Conservation (phyloP, 2,797 vertebrate genomes). For the Pygocentrus nattereri region DNA sequence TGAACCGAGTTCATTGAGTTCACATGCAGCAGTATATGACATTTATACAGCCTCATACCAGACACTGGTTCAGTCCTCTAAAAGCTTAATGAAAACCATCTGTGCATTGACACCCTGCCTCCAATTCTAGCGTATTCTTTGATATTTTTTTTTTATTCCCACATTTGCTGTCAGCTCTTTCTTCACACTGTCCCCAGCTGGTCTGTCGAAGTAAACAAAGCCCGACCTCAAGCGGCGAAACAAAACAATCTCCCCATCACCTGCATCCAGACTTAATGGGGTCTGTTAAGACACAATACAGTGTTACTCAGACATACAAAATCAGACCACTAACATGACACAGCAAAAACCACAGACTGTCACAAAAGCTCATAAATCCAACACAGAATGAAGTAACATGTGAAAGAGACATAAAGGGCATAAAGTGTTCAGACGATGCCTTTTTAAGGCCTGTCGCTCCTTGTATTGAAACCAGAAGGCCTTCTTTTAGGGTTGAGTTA, state of each 20-base stretch:
- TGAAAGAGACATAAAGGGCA: too few relatives aligned
- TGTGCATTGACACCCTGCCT: neutral
- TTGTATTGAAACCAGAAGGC: too few relatives aligned
- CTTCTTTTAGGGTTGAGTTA: too few relatives aligned
- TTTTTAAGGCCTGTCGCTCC: too few relatives aligned
- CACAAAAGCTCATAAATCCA: neutral
- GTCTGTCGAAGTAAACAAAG: conserved; percentile 41
- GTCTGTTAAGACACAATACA: conserved; percentile 11
- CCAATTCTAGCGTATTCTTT: neutral
- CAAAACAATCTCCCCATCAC: conserved; percentile 51
- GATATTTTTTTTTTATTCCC: neutral
- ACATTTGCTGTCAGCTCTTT: neutral
- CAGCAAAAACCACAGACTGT: neutral
- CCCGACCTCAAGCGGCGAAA: conserved; percentile 32
- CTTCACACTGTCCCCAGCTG: conserved; percentile 28
- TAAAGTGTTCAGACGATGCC: too few relatives aligned
- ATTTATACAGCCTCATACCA: neutral
- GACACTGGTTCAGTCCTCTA: neutral
- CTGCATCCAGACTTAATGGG: conserved; percentile 40
- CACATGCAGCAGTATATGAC: neutral
- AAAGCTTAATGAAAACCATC: neutral
- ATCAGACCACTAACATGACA: conserved; percentile 19
- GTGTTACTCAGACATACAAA: neutral
- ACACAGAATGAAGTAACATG: too few relatives aligned
- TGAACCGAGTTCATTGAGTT: neutral